A percentile compares a stretch with the other conserved stretches of the same genome.
Conservation (phyloP, 2,797 vertebrate genomes). For the Bucorvus abyssinicus region DNA sequence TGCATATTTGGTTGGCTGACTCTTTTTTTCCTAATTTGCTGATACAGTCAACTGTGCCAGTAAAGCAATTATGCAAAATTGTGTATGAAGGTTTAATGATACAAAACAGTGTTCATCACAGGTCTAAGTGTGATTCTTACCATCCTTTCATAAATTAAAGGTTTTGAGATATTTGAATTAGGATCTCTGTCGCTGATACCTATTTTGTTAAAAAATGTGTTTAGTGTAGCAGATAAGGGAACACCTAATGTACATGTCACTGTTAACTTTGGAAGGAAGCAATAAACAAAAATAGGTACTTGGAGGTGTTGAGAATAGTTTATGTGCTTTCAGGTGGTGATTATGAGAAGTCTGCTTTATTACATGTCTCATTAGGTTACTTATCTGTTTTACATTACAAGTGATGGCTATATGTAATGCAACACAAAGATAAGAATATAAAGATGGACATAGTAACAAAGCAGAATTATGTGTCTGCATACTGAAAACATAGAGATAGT, state of each 20-base stretch:
- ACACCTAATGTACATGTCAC: not conserved
- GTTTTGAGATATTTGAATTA: not conserved
- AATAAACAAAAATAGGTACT: not conserved
- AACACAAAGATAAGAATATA: not conserved
- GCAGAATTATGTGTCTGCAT: not conserved
- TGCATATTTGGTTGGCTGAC: conserved; percentile 11
- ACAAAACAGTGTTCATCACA: conserved; percentile 37
- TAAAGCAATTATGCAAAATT: conserved; percentile 44
- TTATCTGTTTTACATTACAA: conserved; percentile 20
- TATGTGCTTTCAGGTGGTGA: not conserved
- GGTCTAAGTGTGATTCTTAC: conserved; percentile 43
- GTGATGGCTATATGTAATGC: not conserved
- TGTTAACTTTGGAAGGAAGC: not conserved
- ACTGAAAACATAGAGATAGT: not conserved
- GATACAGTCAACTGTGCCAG: conserved; percentile 44
- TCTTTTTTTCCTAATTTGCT: conserved; percentile 28
- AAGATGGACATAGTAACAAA: not conserved
- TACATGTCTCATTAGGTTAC: conserved; percentile 42
- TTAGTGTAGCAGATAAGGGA: not conserved
- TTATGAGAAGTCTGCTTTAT: conserved; percentile 21
- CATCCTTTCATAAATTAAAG: not conserved
- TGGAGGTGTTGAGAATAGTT: not conserved
- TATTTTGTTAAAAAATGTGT: not conserved
- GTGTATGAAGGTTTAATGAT: conserved; percentile 54
- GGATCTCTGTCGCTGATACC: not conserved